phyloP scores from a whole-genome alignment of 2,888 invertebrate species.

The Lithophane socia region DNA sequence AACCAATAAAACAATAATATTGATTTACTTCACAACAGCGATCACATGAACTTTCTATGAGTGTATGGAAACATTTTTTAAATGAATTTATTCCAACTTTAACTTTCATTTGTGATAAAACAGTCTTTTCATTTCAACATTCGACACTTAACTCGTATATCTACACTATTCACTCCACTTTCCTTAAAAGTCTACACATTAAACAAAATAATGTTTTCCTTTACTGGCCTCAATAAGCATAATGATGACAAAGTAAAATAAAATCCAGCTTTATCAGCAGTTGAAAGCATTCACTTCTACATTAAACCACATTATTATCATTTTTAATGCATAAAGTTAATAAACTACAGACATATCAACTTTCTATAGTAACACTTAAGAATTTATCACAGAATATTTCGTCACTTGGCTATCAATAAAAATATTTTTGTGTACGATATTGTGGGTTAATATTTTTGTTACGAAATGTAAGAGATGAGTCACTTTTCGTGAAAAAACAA shows the following conservation, averaged over 20 bases:
- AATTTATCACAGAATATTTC: conserved; percentile 48
- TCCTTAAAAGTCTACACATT: conserved; percentile 13
- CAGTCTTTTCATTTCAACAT: conserved; percentile 7
- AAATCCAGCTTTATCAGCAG: conserved; percentile 54
- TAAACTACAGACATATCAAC: conserved; percentile 38
- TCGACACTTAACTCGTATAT: conserved; percentile 2
- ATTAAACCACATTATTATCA: conserved; percentile 35
- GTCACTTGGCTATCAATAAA: conserved; percentile 33
- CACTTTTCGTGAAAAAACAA: neutral
- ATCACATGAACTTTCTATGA: neutral
- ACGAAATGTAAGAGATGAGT: neutral
- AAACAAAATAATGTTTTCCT: conserved; percentile 14
- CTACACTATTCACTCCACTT: conserved; percentile 11
- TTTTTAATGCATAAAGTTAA: conserved; percentile 35
- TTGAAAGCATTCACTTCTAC: conserved; percentile 49
- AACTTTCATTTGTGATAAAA: neutral
- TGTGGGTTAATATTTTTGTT: conserved; percentile 14
- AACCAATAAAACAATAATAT: neutral
- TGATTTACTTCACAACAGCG: conserved; percentile 4
- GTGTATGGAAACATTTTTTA: neutral
- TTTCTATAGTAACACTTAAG: conserved; percentile 49
- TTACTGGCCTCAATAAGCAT: conserved; percentile 40
- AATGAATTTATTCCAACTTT: neutral
- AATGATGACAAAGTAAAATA: conserved; percentile 45
- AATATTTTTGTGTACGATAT: conserved; percentile 30